A percentile compares a stretch with the other conserved stretches of the same genome.
Conservation (phyloP, 2,113 vertebrate genomes). For the Mormyrus iriodes region DNA sequence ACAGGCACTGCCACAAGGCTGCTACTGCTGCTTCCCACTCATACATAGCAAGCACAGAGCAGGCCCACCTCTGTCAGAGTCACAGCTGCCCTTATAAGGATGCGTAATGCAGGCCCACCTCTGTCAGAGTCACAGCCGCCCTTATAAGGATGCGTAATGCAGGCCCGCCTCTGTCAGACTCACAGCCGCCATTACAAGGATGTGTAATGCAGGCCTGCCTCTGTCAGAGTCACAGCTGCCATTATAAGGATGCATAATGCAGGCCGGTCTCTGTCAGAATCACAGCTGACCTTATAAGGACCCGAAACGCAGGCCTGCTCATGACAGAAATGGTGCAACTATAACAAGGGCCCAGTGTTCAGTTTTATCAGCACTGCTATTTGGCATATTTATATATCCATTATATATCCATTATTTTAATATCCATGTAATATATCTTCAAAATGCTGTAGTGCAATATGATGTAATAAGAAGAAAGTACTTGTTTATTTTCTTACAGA, state of each 20-base stretch:
- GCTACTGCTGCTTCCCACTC: not conserved
- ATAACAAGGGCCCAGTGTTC: not conserved
- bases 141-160: not conserved
- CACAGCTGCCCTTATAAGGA: not conserved
- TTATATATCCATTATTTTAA: not conserved
- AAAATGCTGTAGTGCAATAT: not conserved
- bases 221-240: not conserved
- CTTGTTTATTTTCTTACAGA: not conserved
- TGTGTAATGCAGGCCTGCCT: not conserved
- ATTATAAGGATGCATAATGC: not conserved
- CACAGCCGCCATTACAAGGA: not conserved
- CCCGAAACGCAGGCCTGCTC: not conserved
- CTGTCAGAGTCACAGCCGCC: not conserved
- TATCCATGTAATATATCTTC: not conserved
- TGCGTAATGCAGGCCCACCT: not conserved
- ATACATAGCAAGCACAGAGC: not conserved
- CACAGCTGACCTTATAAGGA: not conserved
- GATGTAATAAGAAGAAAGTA: not conserved
- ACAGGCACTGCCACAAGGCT: not conserved
- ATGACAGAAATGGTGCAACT: not conserved
- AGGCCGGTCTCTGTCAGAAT: not conserved
- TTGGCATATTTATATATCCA: not conserved
- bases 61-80: not conserved
- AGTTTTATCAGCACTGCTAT: not conserved
- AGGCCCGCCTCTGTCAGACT: not conserved